Base-by-base conservation (phyloP, 2,113 vertebrate genomes). In the Mugil cephalus region DNA sequence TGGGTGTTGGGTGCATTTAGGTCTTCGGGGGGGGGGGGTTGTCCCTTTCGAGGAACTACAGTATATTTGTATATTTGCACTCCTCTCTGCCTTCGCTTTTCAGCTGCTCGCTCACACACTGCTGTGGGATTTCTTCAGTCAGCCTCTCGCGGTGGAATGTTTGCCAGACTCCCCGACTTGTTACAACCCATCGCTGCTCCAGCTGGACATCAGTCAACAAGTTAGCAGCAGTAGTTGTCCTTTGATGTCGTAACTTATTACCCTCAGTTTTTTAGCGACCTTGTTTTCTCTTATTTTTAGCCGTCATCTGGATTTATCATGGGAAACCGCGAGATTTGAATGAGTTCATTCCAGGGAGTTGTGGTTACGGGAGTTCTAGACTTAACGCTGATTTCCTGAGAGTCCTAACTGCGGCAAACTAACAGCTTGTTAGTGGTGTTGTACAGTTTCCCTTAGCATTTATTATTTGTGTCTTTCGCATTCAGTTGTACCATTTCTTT, bases 291-390 rank as follows among this genome's bases (percentile, higher is more conserved):
- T 34, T 53, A 17, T 47, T 59, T 54, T 34, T 39, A 17, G 10
- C 8, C 1, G 51, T 69, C 35, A 15, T 61, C 24, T 70, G 59
- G 64, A 56, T 56, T 36, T 5, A 58, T 70, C 48, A n/a, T 9
- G 19, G 15, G 34, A 45, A 50, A 52, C 38, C 53, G 45, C 45
- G 59, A 8, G 9, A 21, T 59, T 48, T 1, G 4, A 12, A 43
- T 42, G 35, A 56, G 43, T n/a, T n/a, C 0, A 19, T 12, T 21
- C 10, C 17, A 15, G 10, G 15, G n/a, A 68, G 19, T 1, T n/a
- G 18, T 5, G 34, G 6, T 43, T 51, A 4, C 19, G 34, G 21
- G 50, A 17, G n/a, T 48, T 15, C 7, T 60, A 46, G 17, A 42
- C 14, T 51, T 55, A 9, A 7, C 15, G 54, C 43, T 8, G 42